Conservation (phyloP, 1,140 invertebrate genomes). For the Hylaeus volcanicus region DNA sequence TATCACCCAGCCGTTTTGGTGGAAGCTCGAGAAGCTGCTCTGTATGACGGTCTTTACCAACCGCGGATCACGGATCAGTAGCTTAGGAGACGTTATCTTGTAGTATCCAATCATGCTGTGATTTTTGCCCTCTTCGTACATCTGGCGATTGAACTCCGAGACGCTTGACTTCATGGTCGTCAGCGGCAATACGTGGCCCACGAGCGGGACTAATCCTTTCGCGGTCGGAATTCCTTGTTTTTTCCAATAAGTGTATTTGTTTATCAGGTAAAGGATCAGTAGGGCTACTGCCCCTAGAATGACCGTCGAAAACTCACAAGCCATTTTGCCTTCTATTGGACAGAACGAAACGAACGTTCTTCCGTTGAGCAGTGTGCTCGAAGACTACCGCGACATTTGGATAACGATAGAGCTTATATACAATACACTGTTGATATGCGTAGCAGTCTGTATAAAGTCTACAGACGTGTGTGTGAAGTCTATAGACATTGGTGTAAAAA, state of each 20-base stretch:
- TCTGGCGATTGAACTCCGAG: background rate
- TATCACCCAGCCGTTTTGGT: conserved; percentile 44
- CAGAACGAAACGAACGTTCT: background rate
- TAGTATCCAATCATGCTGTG: conserved; percentile 68
- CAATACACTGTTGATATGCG: too few species aligned
- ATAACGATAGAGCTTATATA: too few species aligned
- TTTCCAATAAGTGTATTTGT: background rate
- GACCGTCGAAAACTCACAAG: background rate
- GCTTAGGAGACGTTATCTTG: conserved; percentile 48
- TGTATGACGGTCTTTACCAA: conserved; percentile 62
- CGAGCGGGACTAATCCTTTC: background rate
- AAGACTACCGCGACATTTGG: too few species aligned
- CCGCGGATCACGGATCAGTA: conserved; percentile 25
- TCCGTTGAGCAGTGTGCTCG: background rate
- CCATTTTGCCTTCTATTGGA: background rate
- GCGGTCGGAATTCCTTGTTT: background rate
- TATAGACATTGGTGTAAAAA: too few species aligned
- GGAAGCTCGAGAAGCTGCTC: conserved; percentile 67
- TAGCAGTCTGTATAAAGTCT: too few species aligned
- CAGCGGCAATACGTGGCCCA: background rate
- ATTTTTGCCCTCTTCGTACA: conserved; percentile 48
- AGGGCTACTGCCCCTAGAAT: background rate
- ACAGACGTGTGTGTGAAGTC: too few species aligned
- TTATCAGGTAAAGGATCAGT: background rate
- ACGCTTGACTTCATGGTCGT: background rate